Evolutionary conservation across 2,797 vertebrate species (phyloP), one percentile per base, ranked within the genome.

Genomic region (Clarias platycephalus): DNA sequence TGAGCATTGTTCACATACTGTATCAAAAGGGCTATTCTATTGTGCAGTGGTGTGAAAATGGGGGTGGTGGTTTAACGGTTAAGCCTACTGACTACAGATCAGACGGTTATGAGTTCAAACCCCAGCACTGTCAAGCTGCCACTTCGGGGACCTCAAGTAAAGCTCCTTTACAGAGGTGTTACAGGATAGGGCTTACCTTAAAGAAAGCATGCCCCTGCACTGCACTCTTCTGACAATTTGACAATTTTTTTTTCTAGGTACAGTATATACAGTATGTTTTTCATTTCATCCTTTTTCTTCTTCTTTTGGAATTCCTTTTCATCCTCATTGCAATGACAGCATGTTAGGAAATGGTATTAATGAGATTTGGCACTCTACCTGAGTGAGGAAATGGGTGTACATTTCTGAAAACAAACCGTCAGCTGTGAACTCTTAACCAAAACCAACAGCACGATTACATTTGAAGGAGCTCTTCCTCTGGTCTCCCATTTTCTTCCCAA

Each of bases 1-100:
- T 66, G 53, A 66, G 62, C 40, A 66, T n/a, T 18, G 40, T 80
- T 66, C 49, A 49, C 62, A 80, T 66, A 28, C 62, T n/a, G n/a
- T n/a, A n/a, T n/a, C 40, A 67, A 66, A 80, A 80, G 78, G 26
- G 40, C 31, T 31, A 1, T 66, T 66, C 40, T 63, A 34, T 53
- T 63, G 22, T 66, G 62, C 40, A 66, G 78, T 7, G 62, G 16
- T 22, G 26, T 31, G 63, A 53, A 80, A 55, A 55, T 1, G n/a
- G 18, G 37, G 77, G 26, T 18, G 77, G 24, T 49, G 26, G 40
- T 9, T 66, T n/a, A 31, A 18, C 53, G n/a, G n/a, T 22, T 44
- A 64, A 66, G 9, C 18, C 40, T 66, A 3, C 62, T 49, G 78
- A 44, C n/a, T 80, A 31, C 18, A 22, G 62, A 80, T 66, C 78